Conservation (phyloP, 2,113 vertebrate species). For the Chlorodrepanis virens region DNA sequence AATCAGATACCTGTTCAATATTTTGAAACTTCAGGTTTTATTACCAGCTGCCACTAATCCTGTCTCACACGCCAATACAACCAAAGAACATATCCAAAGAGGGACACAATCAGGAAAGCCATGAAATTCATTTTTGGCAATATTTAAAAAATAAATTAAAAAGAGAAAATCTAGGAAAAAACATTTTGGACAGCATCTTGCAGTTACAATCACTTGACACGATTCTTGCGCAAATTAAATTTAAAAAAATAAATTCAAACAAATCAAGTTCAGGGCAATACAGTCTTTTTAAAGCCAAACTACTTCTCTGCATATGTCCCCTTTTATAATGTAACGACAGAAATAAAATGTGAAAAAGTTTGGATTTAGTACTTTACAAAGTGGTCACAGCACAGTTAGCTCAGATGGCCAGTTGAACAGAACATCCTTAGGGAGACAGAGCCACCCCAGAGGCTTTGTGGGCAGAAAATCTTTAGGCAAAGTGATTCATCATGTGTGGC, state of each 20-base stretch:
- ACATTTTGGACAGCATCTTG: background rate
- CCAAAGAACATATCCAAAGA: background rate
- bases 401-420: conserved; percentile 26
- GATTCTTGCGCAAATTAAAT: background rate
- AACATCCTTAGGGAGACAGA: conserved; percentile 16
- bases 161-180: background rate
- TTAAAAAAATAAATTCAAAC: background rate
- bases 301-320: background rate
- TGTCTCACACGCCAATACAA: background rate
- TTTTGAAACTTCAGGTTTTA: background rate
- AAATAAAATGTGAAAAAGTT: background rate
- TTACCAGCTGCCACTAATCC: background rate
- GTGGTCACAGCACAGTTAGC: background rate
- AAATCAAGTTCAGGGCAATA: background rate
- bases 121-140: background rate
- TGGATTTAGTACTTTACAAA: background rate
- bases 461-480: conserved; percentile 48
- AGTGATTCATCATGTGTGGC: conserved; percentile 59
- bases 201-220: background rate
- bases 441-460: background rate
- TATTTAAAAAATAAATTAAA: background rate
- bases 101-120: background rate
- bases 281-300: background rate
- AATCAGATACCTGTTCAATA: background rate
- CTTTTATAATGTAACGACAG: background rate